phyloP scores from a whole-genome alignment of 2,113 vertebrate species.

The Dipodomys stephensi region DNA sequence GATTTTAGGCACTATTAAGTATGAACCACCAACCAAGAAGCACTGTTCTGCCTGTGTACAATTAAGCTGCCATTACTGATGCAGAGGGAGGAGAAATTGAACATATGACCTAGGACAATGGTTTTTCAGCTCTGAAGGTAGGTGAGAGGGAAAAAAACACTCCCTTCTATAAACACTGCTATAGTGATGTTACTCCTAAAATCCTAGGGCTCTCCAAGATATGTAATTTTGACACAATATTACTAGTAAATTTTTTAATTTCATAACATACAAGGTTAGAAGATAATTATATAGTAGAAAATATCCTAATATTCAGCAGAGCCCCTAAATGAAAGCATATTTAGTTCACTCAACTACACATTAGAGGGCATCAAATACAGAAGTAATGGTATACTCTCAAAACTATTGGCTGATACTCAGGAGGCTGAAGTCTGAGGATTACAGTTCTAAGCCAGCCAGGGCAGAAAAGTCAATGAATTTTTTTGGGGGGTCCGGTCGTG shows the following conservation, averaged over 20 bases:
- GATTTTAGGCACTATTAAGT: constrained; percentile 53
- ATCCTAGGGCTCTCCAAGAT: not conserved
- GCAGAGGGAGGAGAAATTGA: not conserved
- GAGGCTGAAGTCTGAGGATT: no score
- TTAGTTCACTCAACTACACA: constrained; percentile 10
- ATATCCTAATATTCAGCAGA: not conserved
- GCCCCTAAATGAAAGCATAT: not conserved
- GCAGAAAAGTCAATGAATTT: no score
- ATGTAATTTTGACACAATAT: not conserved
- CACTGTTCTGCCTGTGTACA: constrained; percentile 10
- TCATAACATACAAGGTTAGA: no score
- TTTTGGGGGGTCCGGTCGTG: no score
- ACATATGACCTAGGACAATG: not conserved
- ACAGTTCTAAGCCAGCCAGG: no score
- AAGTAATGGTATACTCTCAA: not conserved
- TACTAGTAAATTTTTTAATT: not conserved
- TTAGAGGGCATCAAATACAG: not conserved
- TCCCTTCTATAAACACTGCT: not conserved
- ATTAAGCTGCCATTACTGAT: constrained; percentile 15
- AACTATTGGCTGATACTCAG: not conserved
- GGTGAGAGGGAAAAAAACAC: not conserved
- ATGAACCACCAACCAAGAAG: constrained; percentile 34
- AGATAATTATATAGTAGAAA: no score
- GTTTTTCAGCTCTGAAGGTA: not conserved
- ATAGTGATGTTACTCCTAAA: not conserved